phyloP scores from a whole-genome alignment of 1,140 invertebrate genomes.

The Sitophilus oryzae region DNA sequence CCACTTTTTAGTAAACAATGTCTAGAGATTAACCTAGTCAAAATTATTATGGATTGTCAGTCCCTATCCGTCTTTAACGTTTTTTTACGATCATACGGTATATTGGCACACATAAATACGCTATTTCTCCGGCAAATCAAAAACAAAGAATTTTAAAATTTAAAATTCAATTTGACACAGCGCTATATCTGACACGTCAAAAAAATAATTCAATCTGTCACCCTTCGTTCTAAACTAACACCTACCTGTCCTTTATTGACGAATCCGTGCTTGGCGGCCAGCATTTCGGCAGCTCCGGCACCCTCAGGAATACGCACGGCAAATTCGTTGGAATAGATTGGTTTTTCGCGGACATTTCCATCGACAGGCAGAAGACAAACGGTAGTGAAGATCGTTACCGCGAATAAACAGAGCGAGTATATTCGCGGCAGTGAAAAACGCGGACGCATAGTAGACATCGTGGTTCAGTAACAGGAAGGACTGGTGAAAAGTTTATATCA shows the following conservation, averaged over 20 bases:
- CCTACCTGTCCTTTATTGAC: constrained; percentile 69
- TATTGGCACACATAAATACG: no score
- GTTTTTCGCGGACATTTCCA: constrained; percentile 13
- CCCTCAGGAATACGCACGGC: constrained; percentile 67
- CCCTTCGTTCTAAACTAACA: constrained; percentile 2
- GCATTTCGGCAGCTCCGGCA: constrained; percentile 49
- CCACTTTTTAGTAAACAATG: no score
- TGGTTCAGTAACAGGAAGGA: background rate
- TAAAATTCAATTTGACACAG: no score
- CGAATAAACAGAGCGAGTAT: background rate
- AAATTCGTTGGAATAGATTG: constrained; percentile 71
- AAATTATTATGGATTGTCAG: no score
- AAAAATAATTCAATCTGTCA: background rate
- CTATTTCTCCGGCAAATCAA: no score
- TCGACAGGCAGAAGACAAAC: no score
- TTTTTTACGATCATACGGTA: no score
- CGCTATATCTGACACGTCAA: background rate
- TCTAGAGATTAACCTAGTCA: no score
- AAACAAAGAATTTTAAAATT: no score
- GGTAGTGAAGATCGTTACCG: background rate
- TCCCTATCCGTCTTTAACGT: no score
- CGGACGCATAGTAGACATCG: background rate
- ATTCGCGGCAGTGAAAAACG: background rate
- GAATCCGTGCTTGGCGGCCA: constrained; percentile 68
- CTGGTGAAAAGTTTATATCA: no score